A percentile compares a stretch with the other conserved stretches of the same genome.
Evolutionary conservation across 2,888 invertebrate genomes (phyloP).

Genomic region (Parascotia fuliginaria): DNA sequence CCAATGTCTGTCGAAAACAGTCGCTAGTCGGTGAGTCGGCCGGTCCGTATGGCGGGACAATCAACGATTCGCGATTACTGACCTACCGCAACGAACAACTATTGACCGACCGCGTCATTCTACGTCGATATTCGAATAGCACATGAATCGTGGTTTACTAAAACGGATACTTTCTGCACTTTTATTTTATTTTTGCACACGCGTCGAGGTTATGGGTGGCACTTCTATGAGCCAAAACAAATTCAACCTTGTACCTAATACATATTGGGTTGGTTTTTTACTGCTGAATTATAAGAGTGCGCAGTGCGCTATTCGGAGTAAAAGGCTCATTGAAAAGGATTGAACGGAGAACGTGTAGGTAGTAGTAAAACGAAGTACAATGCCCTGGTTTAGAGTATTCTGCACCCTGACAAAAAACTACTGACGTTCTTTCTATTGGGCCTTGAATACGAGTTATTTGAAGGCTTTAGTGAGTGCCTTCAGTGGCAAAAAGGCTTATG

Average conservation of each 20-base stretch:
- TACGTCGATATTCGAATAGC: constrained; percentile 37
- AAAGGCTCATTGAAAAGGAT: not conserved
- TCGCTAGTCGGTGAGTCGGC: constrained; percentile 9
- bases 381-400: not conserved
- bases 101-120: constrained; percentile 65
- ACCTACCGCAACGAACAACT: constrained; percentile 74
- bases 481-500: no score
- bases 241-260: not conserved
- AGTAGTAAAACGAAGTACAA: not conserved
- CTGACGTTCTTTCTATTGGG: no score
- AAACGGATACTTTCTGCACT: not conserved
- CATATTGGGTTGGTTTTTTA: not conserved
- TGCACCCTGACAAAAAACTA: no score
- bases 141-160: constrained; percentile 29
- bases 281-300: not conserved
- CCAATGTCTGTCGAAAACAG: constrained; percentile 23
- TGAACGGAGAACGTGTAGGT: not conserved
- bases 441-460: no score
- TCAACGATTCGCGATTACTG: constrained; percentile 71
- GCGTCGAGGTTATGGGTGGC: not conserved
- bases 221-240: not conserved
- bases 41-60: constrained; percentile 44
- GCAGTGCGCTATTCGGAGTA: not conserved
- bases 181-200: constrained; percentile 15
- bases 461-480: no score